Percentiles rank a stretch among this genome's conserved stretches.
phyloP scores from a whole-genome alignment of 1,140 invertebrate species.

The Drosophila bipectinata region DNA sequence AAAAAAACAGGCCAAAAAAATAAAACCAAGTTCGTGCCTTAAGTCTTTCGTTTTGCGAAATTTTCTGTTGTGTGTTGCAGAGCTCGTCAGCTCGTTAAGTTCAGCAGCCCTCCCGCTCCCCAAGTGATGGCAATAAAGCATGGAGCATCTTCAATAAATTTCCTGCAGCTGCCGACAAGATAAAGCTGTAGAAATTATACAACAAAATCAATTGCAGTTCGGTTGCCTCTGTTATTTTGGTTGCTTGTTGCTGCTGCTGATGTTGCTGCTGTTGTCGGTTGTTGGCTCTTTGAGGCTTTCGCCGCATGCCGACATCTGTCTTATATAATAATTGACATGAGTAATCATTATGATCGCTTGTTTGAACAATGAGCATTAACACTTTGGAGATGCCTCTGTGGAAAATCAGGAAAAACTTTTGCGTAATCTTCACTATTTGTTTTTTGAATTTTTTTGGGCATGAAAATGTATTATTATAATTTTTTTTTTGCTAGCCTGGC shows the following conservation, averaged over 20 bases:
- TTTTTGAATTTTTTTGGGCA: neutral
- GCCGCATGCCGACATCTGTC: constrained; percentile 53
- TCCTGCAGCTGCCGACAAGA: constrained; percentile 69
- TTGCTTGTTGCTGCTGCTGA: constrained; percentile 13
- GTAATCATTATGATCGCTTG: constrained; percentile 56
- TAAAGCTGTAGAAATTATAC: constrained; percentile 73
- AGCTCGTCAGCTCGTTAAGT: constrained; percentile 48
- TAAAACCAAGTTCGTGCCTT: constrained; percentile 54
- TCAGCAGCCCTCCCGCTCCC: constrained; percentile 8
- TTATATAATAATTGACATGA: constrained; percentile 77
- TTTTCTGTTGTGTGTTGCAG: constrained; percentile 35
- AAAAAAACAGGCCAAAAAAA: constrained; percentile 4
- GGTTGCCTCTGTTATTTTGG: constrained; percentile 33
- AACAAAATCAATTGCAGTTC: constrained; percentile 73
- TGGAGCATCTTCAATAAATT: constrained; percentile 72
- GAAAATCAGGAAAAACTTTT: constrained; percentile 22
- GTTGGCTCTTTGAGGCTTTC: constrained; percentile 59
- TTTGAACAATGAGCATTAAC: constrained; percentile 60
- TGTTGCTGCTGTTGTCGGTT: constrained; percentile 10
- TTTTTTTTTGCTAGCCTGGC: constrained; percentile 2
- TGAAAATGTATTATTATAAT: neutral
- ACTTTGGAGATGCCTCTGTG: constrained; percentile 34
- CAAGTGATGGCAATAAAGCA: constrained; percentile 55
- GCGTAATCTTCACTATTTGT: constrained; percentile 16
- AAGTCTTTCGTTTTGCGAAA: constrained; percentile 69